These are phyloP conservation scores for Coturnix japonica DNA, from an alignment of 2,113 vertebrate genomes.

Conservation along the genomic window DNA sequence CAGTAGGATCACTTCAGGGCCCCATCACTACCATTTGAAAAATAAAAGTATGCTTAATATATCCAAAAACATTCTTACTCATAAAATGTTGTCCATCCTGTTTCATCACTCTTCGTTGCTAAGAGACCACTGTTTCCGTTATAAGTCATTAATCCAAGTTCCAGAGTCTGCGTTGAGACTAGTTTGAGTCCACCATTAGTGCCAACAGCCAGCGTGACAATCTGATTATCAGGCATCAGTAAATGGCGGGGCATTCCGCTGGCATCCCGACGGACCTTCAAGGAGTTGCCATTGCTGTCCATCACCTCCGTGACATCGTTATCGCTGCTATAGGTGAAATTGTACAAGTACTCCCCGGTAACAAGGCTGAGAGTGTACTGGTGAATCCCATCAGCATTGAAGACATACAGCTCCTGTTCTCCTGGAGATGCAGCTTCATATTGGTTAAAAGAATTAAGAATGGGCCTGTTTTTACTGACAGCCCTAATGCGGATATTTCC, in stretches of 20 bases:
- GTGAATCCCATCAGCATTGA: conserved; percentile 93
- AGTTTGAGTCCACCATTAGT: conserved; percentile 89
- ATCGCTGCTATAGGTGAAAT: conserved; percentile 91
- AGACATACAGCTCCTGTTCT: conserved; percentile 96
- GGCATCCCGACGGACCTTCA: conserved; percentile 91
- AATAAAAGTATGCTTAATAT: conserved; percentile 52
- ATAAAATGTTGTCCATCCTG: conserved; percentile 98
- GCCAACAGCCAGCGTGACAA: conserved; percentile 91
- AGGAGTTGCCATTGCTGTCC: conserved; percentile 93
- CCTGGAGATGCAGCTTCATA: conserved; percentile 95
- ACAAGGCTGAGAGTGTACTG: conserved; percentile 95
- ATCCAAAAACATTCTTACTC: conserved; percentile 87
- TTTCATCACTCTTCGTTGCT: conserved; percentile 97
- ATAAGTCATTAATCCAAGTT: conserved; percentile 95
- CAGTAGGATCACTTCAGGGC: neutral
- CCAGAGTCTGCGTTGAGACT: conserved; percentile 89
- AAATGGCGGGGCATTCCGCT: conserved; percentile 88
- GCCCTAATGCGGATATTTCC: conserved; percentile 97
- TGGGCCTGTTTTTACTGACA: conserved; percentile 90
- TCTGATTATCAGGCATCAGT: conserved; percentile 94
- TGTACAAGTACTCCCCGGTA: conserved; percentile 94
- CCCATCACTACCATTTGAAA: conserved; percentile 24
- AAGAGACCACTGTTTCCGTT: conserved; percentile 92
- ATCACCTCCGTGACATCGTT: conserved; percentile 87
- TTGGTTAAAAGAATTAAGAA: conserved; percentile 84